Evolutionary conservation across 2,888 invertebrate genomes (phyloP).

Genomic region (Caenorhabditis sp.): DNA sequence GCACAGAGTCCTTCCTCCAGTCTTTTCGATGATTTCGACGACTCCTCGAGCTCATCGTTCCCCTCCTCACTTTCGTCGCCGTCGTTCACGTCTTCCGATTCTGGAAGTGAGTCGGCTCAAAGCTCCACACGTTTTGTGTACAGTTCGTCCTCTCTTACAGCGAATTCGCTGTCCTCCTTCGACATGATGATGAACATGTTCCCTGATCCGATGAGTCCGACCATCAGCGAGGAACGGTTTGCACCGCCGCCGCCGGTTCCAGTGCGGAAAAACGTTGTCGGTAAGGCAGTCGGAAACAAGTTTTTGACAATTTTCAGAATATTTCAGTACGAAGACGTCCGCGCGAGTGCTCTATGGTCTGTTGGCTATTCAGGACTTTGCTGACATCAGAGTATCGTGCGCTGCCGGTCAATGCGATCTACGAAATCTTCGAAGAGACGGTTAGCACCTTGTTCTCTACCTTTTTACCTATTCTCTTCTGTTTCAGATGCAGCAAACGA

Average conservation of each 20-base stretch:
- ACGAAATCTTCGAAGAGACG: constrained; percentile 67
- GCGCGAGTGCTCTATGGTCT: constrained; percentile 68
- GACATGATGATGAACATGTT: constrained; percentile 61
- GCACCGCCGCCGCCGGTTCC: constrained; percentile 14
- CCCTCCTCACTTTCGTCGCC: constrained; percentile 51
- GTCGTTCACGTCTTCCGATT: constrained; percentile 39
- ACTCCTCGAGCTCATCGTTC: constrained; percentile 48
- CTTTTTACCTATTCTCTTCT: not conserved
- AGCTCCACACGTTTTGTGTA: constrained; percentile 46
- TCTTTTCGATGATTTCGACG: constrained; percentile 54
- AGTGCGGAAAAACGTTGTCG: constrained; percentile 52
- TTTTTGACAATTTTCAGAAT: constrained; percentile 22
- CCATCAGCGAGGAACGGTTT: constrained; percentile 22
- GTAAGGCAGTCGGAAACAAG: constrained; percentile 19
- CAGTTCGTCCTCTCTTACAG: constrained; percentile 45
- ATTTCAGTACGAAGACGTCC: constrained; percentile 62
- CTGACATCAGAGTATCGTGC: constrained; percentile 68
- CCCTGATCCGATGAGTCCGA: constrained; percentile 38
- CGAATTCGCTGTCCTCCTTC: constrained; percentile 53
- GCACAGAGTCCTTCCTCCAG: constrained; percentile 55
- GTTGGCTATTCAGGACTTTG: constrained; percentile 68
- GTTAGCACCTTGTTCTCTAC: constrained; percentile 16
- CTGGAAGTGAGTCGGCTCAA: constrained; percentile 53
- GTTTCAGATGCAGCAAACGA: constrained; percentile 59
- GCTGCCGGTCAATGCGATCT: constrained; percentile 64